Evolutionary conservation across 2,797 vertebrate species (phyloP).

Genomic region (Capromys pilorides): DNA sequence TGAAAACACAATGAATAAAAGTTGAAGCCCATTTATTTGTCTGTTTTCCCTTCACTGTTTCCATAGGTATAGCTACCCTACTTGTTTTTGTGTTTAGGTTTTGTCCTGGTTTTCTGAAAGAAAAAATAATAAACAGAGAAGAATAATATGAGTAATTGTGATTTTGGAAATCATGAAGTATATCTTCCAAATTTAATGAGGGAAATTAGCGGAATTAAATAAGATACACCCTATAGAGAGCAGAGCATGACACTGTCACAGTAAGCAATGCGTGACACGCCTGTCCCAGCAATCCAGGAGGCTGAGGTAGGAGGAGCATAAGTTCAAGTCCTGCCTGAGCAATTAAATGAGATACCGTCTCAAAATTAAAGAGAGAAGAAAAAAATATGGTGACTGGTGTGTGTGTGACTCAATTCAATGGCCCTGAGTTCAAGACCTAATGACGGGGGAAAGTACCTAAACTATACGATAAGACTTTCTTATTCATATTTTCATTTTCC

Average conservation of each 20-base stretch:
- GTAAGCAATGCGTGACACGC: background rate
- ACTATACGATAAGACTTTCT: background rate
- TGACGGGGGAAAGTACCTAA: background rate
- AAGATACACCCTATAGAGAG: background rate
- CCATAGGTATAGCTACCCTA: background rate
- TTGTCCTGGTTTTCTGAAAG: background rate
- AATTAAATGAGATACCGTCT: background rate
- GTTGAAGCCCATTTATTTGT: background rate
- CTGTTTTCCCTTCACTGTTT: background rate
- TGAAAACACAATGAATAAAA: background rate
- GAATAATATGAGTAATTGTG: background rate
- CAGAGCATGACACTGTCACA: background rate
- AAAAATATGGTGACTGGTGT: background rate
- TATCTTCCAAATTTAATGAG: background rate
- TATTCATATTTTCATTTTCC: background rate
- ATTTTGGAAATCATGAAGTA: constrained; percentile 31
- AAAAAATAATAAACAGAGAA: background rate
- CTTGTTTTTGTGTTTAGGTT: background rate
- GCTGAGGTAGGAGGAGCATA: background rate
- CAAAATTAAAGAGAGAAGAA: background rate
- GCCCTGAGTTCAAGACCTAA: background rate
- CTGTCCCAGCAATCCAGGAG: background rate
- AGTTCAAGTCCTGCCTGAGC: background rate
- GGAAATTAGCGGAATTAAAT: background rate
- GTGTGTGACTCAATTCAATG: background rate